phyloP scores from a whole-genome alignment of 2,113 vertebrate species.

The Trochalopteron elliotii region DNA sequence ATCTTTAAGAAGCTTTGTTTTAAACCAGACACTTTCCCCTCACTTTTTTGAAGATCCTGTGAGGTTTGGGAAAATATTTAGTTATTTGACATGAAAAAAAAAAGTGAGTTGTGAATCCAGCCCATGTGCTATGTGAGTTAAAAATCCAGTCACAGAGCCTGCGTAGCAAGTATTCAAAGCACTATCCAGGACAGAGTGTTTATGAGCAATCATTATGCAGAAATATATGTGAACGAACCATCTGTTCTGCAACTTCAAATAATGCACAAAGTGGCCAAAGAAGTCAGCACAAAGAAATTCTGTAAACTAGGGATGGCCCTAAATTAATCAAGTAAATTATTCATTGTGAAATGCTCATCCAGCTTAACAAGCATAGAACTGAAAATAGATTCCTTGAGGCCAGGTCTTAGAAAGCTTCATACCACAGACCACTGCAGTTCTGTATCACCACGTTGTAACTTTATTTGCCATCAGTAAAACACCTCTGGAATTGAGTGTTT shows the following conservation, averaged over 20 bases:
- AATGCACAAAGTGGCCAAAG: constrained; percentile 14
- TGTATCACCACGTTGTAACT: neutral
- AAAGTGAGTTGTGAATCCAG: neutral
- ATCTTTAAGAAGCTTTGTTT: neutral
- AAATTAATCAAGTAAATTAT: constrained; percentile 13
- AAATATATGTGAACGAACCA: constrained; percentile 54
- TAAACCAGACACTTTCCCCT: neutral
- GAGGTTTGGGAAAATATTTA: neutral
- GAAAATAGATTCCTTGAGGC: neutral
- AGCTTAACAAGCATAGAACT: neutral
- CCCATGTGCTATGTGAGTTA: neutral
- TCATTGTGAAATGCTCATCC: neutral
- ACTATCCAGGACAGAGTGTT: neutral
- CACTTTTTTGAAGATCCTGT: neutral
- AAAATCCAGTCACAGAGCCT: constrained; percentile 26
- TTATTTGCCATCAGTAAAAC: neutral
- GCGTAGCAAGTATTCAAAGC: neutral
- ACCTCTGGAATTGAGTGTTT: neutral
- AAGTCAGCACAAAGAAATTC: neutral
- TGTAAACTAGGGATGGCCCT: neutral
- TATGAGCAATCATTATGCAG: constrained; percentile 33
- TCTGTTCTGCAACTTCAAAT: constrained; percentile 48
- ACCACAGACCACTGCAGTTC: neutral
- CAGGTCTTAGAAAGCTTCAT: neutral
- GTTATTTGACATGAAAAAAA: neutral